Percentiles rank a stretch among this genome's conserved stretches.
Evolutionary conservation across 2,113 vertebrate genomes (phyloP).

Genomic region (Gopherus evgoodei): DNA sequence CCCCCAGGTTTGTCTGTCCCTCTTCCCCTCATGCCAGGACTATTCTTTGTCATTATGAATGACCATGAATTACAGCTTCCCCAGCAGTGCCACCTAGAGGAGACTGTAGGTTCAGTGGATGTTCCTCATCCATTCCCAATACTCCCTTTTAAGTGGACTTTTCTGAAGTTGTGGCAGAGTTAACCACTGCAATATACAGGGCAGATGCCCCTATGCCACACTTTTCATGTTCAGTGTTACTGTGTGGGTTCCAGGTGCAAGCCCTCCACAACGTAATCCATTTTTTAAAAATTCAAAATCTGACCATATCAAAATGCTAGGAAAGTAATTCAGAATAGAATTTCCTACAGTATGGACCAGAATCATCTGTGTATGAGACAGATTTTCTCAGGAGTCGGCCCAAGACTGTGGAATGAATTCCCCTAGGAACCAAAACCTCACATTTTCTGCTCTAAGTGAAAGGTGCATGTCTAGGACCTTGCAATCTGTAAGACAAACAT

Average conservation of each 20-base stretch:
- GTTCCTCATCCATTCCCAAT: background rate
- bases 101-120: background rate
- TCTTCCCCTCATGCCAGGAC: background rate
- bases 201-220: background rate
- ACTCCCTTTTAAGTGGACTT: background rate
- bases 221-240: background rate
- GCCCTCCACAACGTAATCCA: background rate
- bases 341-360: background rate
- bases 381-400: background rate
- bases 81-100: background rate
- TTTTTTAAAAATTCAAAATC: background rate
- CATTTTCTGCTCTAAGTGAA: background rate
- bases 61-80: background rate
- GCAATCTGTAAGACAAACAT: too few relatives aligned
- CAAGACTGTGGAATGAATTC: too few relatives aligned
- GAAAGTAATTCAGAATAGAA: background rate
- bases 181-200: background rate
- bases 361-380: background rate
- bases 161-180: background rate
- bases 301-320: background rate
- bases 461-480: background rate
- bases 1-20: background rate
- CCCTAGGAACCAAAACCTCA: too few relatives aligned
- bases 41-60: background rate
- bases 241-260: background rate